These are phyloP conservation scores for Pheosia tremula DNA, from an alignment of 2,888 invertebrate genomes.

Conservation along the genomic window DNA sequence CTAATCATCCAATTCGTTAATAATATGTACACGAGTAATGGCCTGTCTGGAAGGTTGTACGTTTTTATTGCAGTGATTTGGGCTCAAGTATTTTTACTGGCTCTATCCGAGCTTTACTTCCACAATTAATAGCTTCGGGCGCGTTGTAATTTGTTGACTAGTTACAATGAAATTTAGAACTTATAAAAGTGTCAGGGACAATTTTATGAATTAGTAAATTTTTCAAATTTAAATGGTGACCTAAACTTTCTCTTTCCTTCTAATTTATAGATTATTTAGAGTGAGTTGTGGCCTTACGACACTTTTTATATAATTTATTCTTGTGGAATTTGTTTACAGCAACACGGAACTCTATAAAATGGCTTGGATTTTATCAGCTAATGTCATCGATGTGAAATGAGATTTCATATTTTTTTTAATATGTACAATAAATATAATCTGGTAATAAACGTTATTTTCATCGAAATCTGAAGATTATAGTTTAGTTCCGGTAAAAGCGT, in stretches of 20 bases:
- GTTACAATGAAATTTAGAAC: constrained; percentile 20
- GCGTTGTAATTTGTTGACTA: constrained; percentile 34
- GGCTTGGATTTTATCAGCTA: not conserved
- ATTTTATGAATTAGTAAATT: constrained; percentile 20
- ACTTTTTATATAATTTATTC: not conserved
- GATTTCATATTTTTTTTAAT: too few species aligned
- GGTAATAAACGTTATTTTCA: too few species aligned
- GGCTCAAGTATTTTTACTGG: constrained; percentile 33
- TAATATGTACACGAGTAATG: constrained; percentile 52
- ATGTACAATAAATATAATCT: too few species aligned
- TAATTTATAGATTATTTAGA: not conserved
- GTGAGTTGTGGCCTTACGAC: not conserved
- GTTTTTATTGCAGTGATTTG: constrained; percentile 46
- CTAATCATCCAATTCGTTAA: constrained; percentile 41
- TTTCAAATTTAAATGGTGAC: not conserved
- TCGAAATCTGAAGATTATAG: too few species aligned
- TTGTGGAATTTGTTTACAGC: not conserved
- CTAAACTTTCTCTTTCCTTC: not conserved
- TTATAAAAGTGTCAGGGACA: constrained; percentile 27
- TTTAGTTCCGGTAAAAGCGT: too few species aligned
- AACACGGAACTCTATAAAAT: not conserved
- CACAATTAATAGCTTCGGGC: constrained; percentile 27
- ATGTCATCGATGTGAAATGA: too few species aligned
- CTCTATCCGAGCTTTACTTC: constrained; percentile 17
- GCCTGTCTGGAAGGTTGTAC: constrained; percentile 39